Evolutionary conservation across 2,113 vertebrate species (phyloP).

Genomic region (Muscicapa adusta): DNA sequence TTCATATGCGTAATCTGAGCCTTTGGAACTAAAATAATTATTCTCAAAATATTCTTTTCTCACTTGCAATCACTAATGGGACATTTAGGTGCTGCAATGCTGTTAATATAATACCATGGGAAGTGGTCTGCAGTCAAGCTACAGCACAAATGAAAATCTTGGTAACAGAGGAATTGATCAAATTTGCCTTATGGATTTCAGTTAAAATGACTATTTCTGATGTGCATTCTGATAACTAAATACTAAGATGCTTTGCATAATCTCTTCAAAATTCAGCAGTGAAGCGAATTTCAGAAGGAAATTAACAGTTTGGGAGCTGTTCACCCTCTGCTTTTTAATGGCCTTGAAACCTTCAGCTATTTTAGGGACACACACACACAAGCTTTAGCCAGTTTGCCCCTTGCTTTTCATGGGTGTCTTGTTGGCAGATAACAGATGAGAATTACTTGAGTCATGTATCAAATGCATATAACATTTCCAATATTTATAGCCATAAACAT

Average conservation of each 20-base stretch:
- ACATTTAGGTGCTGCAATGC: neutral
- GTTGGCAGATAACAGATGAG: conserved; percentile 19
- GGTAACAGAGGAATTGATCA: neutral
- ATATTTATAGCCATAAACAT: neutral
- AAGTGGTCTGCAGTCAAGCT: neutral
- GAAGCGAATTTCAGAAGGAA: conserved; percentile 35
- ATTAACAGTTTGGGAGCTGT: neutral
- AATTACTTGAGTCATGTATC: neutral
- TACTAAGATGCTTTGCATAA: neutral
- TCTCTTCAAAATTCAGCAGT: conserved; percentile 9
- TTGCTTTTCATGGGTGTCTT: neutral
- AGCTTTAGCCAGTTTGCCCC: neutral
- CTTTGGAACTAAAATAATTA: neutral
- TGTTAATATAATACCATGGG: neutral
- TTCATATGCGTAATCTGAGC: neutral
- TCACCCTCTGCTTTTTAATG: neutral
- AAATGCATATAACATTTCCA: neutral
- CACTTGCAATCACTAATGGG: neutral
- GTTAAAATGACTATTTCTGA: neutral
- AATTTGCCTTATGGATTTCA: neutral
- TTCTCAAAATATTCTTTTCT: neutral
- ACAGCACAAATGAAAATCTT: neutral
- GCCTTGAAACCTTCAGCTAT: neutral
- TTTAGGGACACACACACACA: neutral
- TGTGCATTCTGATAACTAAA: conserved; percentile 29